phyloP scores from a whole-genome alignment of 1,140 invertebrate genomes.

The Euglossa dilemma region DNA sequence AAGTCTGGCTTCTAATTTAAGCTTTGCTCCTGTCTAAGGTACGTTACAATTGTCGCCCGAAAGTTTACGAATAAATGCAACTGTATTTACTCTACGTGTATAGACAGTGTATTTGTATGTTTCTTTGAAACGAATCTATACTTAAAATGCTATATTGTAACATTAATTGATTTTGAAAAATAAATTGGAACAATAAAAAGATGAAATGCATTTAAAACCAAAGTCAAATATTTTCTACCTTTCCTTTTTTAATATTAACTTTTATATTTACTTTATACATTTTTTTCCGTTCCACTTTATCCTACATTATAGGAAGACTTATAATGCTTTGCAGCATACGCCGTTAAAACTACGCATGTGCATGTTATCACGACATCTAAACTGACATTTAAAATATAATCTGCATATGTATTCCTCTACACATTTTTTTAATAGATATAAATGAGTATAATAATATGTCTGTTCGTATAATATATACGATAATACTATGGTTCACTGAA shows the following conservation, averaged over 20 bases:
- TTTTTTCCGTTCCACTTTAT: background rate
- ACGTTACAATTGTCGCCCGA: background rate
- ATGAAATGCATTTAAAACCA: background rate
- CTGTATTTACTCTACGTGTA: constrained; percentile 48
- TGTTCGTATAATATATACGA: background rate
- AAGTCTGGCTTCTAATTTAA: background rate
- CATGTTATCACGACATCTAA: background rate
- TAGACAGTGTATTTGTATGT: constrained; percentile 28
- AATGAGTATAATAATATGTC: background rate
- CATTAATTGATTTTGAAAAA: constrained; percentile 29
- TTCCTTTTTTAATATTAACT: background rate
- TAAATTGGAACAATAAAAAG: constrained; percentile 37
- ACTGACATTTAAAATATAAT: background rate
- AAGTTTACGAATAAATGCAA: constrained; percentile 30
- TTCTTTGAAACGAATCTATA: constrained; percentile 35
- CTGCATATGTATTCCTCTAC: too few relatives aligned
- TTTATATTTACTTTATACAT: background rate
- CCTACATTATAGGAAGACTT: background rate
- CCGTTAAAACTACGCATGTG: background rate
- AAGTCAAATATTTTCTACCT: background rate
- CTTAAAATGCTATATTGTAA: constrained; percentile 39
- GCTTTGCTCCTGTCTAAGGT: background rate
- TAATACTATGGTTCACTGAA: background rate
- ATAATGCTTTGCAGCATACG: too few relatives aligned
- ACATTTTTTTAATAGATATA: background rate